Base-by-base conservation (phyloP, 2,113 vertebrate genomes). In the Melanostigma gelatinosum region DNA sequence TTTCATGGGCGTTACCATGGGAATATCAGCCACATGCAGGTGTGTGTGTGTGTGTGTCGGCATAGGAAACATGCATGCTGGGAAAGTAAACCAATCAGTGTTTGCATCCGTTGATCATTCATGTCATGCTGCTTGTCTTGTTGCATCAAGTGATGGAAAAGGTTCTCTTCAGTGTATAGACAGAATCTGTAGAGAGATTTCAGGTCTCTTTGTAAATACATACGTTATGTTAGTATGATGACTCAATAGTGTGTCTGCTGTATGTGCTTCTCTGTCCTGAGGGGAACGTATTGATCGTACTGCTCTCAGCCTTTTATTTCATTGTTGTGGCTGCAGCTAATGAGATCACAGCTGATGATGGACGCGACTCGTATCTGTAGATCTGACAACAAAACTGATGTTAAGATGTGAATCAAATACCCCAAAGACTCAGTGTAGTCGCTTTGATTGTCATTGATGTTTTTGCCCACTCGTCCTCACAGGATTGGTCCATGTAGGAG, bases 401-500 rank as follows among this genome's bases (percentile, higher is more conserved):
- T 75, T 68, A 12, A 54, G 62, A 84, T 65, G 22, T 1, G 24
- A 75, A 72, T 0, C 75, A 82, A 75, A 52, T 66, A 76, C 22
- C 61, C 54, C 55, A 54, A n/a, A 62, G 44, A 75, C 38, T 48
- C 8, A 1, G 0, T 0, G 46, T 16, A 57, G 34, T 12, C 61
- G 66, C 44, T 68, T 32, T 46, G n/a, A 65, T 24, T 38, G 68
- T 46, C 27, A 48, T 0, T 27, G 57, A 70, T 50, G 55, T 69
- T 54, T 80, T 71, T 50, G 52, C 7, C 68, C 46, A 64, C 48
- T 46, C 1, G 38, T 38, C 18, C 80, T 65, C 74, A 75, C 91
- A 99, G 98, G 98, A 91, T 94, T 99, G 84, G 97, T 99, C 66
- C 97, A 98, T 5, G 97, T 99, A 1, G 98, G 97, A 58, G 98